Base-by-base conservation (phyloP, 2,113 vertebrate genomes). In the Phainopepla nitens region DNA sequence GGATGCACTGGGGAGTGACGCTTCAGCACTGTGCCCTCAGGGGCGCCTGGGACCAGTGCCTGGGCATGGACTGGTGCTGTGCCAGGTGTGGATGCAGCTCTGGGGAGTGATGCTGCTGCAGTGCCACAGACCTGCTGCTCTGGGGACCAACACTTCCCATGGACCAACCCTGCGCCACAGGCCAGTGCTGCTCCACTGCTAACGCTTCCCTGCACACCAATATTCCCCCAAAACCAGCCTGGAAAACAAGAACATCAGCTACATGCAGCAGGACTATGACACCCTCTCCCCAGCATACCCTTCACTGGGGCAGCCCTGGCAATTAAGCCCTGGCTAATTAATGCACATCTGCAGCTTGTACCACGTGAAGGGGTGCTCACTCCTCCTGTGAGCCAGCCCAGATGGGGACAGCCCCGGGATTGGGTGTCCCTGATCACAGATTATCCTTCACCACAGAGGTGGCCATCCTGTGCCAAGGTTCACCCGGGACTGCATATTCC, bases 211-310 rank as follows among this genome's bases (percentile, higher is more conserved):
- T 14, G 33, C 17, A 5, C 16, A 22, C 15, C 15, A 7, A 3
- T 3, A 42, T 61, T 41, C 7, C 39, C 2, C 51, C 28, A 9
- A 44, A 82, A 39, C 13, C 11, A 1, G 36, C 36, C 3, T 1
- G 1, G 64, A 23, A 49, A 80, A 20, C 33, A 27, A 45, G 2
- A 0, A 0, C 58, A 21, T 22, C 15, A 0, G 4, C 35, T 56
- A 4, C 7, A 0, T 2, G 5, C 77, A 13, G 12, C 1, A 0
- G 28, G 56, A 28, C 9, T 0, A 4, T 19, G 3, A 25, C 36
- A 29, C 13, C 11, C 56, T 65, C 15, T 1, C 22, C 42, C 17
- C 25, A 33, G 31, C 6, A 14, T 2, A 27, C 15, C 33, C 45
- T 33, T 66, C 50, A 5, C 54, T 24, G 19, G 47, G 51, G 27